Conservation (phyloP, 2,113 vertebrate species). For the Sitta europaea region DNA sequence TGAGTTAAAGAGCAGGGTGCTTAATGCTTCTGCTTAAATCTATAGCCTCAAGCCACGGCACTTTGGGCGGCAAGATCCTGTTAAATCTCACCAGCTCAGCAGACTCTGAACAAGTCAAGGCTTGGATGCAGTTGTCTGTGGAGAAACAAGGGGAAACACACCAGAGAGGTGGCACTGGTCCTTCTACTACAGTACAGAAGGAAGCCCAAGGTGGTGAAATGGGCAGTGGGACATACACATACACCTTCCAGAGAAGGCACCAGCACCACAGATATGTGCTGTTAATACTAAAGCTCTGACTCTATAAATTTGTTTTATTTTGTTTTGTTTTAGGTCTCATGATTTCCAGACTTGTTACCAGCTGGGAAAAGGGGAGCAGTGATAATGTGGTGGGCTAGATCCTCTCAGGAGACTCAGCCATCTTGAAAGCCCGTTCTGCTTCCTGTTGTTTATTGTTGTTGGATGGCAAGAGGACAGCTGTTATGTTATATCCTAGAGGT, state of each 20-base stretch:
- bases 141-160: constrained; percentile 6
- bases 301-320: neutral
- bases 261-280: neutral
- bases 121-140: constrained; percentile 18
- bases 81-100: constrained; percentile 59
- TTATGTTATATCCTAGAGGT: constrained; percentile 33
- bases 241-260: neutral
- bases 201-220: neutral
- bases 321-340: neutral
- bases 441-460: constrained; percentile 44
- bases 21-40: constrained; percentile 56
- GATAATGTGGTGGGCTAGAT: constrained; percentile 24
- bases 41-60: constrained; percentile 41
- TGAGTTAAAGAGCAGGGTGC: constrained; percentile 45
- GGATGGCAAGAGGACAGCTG: constrained; percentile 30
- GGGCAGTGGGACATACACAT: neutral
- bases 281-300: neutral
- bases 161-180: neutral
- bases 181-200: neutral
- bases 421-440: constrained; percentile 22
- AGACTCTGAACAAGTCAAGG: constrained; percentile 19
- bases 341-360: constrained; percentile 26
- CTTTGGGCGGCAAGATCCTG: constrained; percentile 40
- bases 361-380: neutral
- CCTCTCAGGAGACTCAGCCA: constrained; percentile 18